Evolutionary conservation across 1,140 invertebrate genomes (phyloP).

Genomic region (Camponotus floridanus): DNA sequence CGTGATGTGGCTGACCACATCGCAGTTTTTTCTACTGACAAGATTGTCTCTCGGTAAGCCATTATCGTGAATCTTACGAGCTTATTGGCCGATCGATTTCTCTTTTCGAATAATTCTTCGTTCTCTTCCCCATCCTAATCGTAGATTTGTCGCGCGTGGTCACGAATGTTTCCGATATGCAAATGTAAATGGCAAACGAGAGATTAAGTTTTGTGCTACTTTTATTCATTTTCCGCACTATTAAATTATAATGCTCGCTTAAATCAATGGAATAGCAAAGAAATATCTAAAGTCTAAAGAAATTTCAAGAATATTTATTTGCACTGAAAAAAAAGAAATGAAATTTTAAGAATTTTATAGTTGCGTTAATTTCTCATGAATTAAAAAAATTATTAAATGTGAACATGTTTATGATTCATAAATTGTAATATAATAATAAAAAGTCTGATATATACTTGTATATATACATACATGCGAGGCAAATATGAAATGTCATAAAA

Average conservation of each 20-base stretch:
- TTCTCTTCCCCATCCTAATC: slow-evolving; percentile 27
- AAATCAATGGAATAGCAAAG: slow-evolving; percentile 13
- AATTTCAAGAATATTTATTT: background rate
- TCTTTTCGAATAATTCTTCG: slow-evolving; percentile 34
- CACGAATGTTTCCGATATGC: slow-evolving; percentile 44
- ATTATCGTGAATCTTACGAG: slow-evolving; percentile 29
- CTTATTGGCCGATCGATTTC: slow-evolving; percentile 43
- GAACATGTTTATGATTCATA: background rate
- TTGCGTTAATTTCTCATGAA: no score
- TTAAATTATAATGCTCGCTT: slow-evolving; percentile 6
- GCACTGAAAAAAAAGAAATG: background rate
- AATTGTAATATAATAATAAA: background rate
- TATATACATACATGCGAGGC: background rate
- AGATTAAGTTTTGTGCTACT: slow-evolving; percentile 16
- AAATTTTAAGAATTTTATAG: background rate
- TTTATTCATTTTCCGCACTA: background rate
- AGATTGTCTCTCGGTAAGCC: background rate
- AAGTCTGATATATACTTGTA: no score
- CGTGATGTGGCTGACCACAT: background rate
- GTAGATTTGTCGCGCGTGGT: slow-evolving; percentile 34
- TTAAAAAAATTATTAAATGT: background rate
- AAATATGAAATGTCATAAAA: background rate
- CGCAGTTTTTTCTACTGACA: slow-evolving; percentile 12
- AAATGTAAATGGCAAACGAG: slow-evolving; percentile 44
- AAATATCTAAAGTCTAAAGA: background rate